These are phyloP conservation scores for Daubentonia madagascariensis DNA, from an alignment of 2,113 vertebrate genomes.

Conservation along the genomic window DNA sequence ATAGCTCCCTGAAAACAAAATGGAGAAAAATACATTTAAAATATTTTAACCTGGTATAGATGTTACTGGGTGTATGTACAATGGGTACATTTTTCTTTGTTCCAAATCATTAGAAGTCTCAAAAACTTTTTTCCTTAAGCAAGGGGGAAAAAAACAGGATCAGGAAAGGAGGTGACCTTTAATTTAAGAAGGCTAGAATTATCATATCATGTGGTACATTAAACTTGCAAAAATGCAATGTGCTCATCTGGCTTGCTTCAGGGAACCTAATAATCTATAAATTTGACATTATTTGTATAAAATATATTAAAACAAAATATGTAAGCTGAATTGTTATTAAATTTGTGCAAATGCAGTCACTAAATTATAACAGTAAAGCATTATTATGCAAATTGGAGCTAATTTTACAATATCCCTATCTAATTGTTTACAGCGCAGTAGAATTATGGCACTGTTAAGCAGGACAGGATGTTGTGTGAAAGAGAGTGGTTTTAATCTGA, in stretches of 20 bases:
- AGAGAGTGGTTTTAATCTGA: conserved; percentile 69
- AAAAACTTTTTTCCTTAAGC: conserved; percentile 61
- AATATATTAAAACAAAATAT: conserved; percentile 75
- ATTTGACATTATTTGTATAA: conserved; percentile 74
- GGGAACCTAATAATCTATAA: conserved; percentile 55
- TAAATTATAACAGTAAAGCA: conserved; percentile 78
- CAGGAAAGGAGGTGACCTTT: conserved; percentile 54
- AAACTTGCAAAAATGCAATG: conserved; percentile 58
- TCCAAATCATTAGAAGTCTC: conserved; percentile 52
- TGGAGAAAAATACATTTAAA: conserved; percentile 23
- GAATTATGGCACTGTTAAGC: conserved; percentile 52
- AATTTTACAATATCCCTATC: conserved; percentile 78
- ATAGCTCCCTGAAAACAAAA: conserved; percentile 54
- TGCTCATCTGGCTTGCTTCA: conserved; percentile 60
- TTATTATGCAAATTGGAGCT: conserved; percentile 79
- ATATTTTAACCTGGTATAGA: conserved; percentile 63
- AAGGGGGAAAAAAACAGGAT: not conserved
- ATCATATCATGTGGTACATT: conserved; percentile 54
- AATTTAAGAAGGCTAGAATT: conserved; percentile 72
- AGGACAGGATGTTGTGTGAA: conserved; percentile 62
- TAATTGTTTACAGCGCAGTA: conserved; percentile 69
- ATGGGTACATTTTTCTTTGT: conserved; percentile 41
- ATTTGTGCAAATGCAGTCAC: conserved; percentile 77
- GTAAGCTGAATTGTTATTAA: conserved; percentile 74
- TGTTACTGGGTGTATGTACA: conserved; percentile 6